Evolutionary conservation across 2,797 vertebrate genomes (phyloP), one percentile per base, ranked within the genome.

Genomic region (Syngnathus rostellatus): DNA sequence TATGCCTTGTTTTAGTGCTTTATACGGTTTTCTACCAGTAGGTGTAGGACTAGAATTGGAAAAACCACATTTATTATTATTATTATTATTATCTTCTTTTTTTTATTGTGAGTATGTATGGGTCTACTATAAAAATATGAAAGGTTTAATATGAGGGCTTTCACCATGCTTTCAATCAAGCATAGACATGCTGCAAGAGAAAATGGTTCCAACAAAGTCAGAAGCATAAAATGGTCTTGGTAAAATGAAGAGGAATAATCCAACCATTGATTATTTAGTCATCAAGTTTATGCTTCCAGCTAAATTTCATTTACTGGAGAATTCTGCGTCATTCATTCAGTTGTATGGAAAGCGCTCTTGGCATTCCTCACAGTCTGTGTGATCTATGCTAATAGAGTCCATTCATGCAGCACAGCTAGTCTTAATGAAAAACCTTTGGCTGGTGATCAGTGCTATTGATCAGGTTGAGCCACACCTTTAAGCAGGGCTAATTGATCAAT

Each of bases 401-500:
- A 77, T 75, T 85, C 80, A 89, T 85, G 83, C 82, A 86, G 78
- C 84, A 80, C 79, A 80, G 78, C 73, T 80, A 79, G 71, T 79
- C 81, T 85, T 86, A 87, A 88, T 89, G 86, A 86, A 85, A 87
- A 88, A 80, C 85, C 84, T 79, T 80, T 84, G 78, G 72, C 71
- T 81, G 65, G 77, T 87, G 81, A 88, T 85, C 84, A 86, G 82
- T 73, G 72, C 48, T 89, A 90, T 90, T 85, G 89, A 90, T 89
- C 80, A 88, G 70, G 53, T 67, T 80, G 77, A 86, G 81, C 85
- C 74, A 62, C 70, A 71, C 75, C 79, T 83, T 81, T 87, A 87
- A 86, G 80, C 76, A 74, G 77, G 75, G 80, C 83, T 91, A 89
- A 91, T 83, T 89, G 87, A 85, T 88, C 86, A 89, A 87, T 89